Evolutionary conservation across 2,797 vertebrate species (phyloP), one percentile per base, ranked within the genome.

Genomic region (Myotis pilosus): DNA sequence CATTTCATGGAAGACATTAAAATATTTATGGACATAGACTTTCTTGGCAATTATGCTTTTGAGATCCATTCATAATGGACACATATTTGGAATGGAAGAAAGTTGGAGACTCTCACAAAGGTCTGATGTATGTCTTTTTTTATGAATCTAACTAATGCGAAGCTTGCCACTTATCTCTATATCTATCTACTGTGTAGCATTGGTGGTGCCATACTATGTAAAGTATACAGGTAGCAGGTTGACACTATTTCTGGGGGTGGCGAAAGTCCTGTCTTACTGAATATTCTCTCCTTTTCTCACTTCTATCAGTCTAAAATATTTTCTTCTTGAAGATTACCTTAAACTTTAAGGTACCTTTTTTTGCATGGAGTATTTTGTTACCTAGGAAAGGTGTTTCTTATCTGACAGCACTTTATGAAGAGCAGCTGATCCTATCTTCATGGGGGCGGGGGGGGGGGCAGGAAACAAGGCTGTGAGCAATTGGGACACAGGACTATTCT

Each of bases 1-100:
- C 17, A 91, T 69, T 95, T 96, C 75, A 89, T 81, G 62, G 84
- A 20, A 91, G 86, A 92, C 30, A 41, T 69, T 66, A 81, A 94
- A 94, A 91, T 92, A 92, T 91, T 92, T 60, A 87, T 44, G 9
- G 55, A 55, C 23, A n/a, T 22, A 64, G 82, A 66, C 41, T 81
- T 92, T 88, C 47, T 94, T 87, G 30, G 25, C 76, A 87, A 49
- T 81, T 84, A 60, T 6, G 62, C 47, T 96, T 80, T 83, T 1
- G 11, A 92, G 81, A 66, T 71, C 30, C 74, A 75, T 92, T 83
- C 80, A 74, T 81, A 92, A 83, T 36, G 36, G 81, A 62, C 19
- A 66, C 8, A 17, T 71, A 86, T 62, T 92, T 94, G 66, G 53
- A 85, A 84, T 30, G 74, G 22, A 89, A 76, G 57, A 92, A 86